phyloP scores from a whole-genome alignment of 1,140 invertebrate species.

The Littorina saxatilis region DNA sequence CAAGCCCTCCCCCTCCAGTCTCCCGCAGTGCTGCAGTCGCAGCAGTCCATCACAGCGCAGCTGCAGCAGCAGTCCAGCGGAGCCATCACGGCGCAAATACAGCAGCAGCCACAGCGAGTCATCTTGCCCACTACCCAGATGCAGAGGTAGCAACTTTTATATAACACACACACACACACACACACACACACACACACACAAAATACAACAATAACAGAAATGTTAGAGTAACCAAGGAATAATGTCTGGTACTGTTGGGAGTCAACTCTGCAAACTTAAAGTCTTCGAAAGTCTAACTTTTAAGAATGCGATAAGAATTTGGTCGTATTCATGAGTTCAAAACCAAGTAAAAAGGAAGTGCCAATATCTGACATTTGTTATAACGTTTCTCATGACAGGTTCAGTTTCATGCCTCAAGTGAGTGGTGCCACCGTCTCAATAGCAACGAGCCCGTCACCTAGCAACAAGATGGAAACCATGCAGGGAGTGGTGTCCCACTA shows the following conservation, averaged over 20 bases:
- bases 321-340: too few species aligned
- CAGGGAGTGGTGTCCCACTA: constrained; percentile 53
- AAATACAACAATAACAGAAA: too few species aligned
- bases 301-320: too few species aligned
- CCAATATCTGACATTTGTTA: too few species aligned
- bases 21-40: constrained; percentile 43
- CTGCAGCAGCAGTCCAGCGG: constrained; percentile 42
- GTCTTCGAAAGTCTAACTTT: too few species aligned
- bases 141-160: constrained; percentile 38
- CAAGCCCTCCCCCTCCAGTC: constrained; percentile 40
- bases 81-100: constrained; percentile 44
- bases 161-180: too few species aligned
- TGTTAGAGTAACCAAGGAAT: too few species aligned
- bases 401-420: constrained; percentile 55
- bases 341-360: too few species aligned
- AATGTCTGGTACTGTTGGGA: too few species aligned
- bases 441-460: constrained; percentile 48
- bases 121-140: constrained; percentile 62
- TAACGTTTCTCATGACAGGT: constrained; percentile 38
- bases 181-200: too few species aligned
- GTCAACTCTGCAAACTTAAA: too few species aligned
- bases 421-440: constrained; percentile 39
- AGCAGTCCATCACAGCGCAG: constrained; percentile 42
- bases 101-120: constrained; percentile 52
- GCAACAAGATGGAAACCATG: constrained; percentile 44